These are phyloP conservation scores for Empidonax traillii DNA, from an alignment of 2,113 vertebrate species.

Conservation along the genomic window DNA sequence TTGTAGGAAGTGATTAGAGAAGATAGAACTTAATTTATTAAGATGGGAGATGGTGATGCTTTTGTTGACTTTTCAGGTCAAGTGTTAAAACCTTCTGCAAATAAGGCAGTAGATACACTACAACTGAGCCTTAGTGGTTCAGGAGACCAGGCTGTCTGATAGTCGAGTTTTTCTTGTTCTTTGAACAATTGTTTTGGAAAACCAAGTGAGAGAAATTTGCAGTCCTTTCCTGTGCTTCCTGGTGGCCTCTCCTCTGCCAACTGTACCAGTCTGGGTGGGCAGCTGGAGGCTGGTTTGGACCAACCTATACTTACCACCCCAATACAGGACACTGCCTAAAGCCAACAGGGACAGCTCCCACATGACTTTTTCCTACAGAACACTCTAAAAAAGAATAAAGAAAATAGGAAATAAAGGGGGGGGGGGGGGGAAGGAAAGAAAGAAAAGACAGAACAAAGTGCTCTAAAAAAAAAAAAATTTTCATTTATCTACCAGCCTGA, in stretches of 20 bases:
- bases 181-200: conserved; percentile 4
- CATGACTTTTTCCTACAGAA: neutral
- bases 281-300: neutral
- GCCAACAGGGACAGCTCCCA: neutral
- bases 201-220: neutral
- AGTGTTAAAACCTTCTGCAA: conserved; percentile 71
- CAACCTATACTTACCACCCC: accelerated
- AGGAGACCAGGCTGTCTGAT: neutral
- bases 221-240: neutral
- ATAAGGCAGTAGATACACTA: conserved; percentile 33
- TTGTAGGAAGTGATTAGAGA: conserved; percentile 71
- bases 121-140: neutral
- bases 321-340: neutral
- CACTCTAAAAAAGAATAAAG: neutral
- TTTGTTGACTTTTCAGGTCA: conserved; percentile 72
- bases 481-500: neutral
- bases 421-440: too few relatives aligned
- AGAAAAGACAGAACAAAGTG: neutral
- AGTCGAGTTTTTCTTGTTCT: neutral
- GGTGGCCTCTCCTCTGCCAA: neutral
- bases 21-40: conserved; percentile 70
- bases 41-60: conserved; percentile 60
- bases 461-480: neutral
- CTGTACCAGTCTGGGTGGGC: neutral
- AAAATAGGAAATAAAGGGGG: too few relatives aligned